A percentile compares a stretch with the other conserved stretches of the same genome.
These are phyloP conservation scores for Portevinia maculata DNA, from an alignment of 2,888 invertebrate species.

Conservation along the genomic window DNA sequence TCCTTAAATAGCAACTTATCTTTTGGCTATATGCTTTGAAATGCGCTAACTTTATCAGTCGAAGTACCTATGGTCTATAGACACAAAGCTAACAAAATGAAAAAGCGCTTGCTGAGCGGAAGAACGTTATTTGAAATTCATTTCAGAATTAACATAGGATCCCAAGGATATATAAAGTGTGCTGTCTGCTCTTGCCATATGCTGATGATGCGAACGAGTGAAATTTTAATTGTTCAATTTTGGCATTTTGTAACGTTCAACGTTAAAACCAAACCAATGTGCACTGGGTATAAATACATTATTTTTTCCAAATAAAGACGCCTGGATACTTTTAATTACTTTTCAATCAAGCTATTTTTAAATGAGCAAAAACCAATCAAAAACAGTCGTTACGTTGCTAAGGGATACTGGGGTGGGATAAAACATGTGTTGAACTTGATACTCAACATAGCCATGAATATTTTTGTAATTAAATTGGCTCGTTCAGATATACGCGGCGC, in stretches of 20 bases:
- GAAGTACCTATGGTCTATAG: background rate
- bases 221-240: no score
- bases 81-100: slow-evolving; percentile 2
- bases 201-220: background rate
- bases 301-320: background rate
- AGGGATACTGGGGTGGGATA: background rate
- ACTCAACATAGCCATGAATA: no score
- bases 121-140: slow-evolving; percentile 6
- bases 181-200: background rate
- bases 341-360: background rate
- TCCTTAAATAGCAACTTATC: slow-evolving; percentile 8
- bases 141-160: background rate
- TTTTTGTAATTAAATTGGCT: no score
- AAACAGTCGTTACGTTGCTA: background rate
- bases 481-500: no score
- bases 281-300: no score
- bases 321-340: background rate
- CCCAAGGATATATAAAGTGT: slow-evolving; percentile 5
- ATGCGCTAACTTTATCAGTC: background rate
- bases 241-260: no score
- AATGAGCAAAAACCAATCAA: background rate
- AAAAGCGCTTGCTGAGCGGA: slow-evolving; percentile 4
- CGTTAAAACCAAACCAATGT: no score
- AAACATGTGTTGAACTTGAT: background rate
- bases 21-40: background rate